phyloP scores from a whole-genome alignment of 2,888 invertebrate species.

The Lochmaea crataegi region DNA sequence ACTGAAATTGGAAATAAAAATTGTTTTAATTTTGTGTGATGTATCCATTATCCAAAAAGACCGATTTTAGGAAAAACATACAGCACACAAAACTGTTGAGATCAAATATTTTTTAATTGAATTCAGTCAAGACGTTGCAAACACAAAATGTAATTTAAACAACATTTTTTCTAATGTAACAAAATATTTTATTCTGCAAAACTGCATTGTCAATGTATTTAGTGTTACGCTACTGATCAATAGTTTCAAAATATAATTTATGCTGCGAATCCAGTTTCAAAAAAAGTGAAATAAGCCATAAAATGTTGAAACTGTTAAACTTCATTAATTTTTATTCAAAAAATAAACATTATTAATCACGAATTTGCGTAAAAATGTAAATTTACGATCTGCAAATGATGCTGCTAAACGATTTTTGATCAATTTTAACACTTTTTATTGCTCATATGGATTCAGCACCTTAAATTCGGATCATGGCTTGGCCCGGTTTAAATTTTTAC shows the following conservation, averaged over 20 bases:
- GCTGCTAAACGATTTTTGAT: slow-evolving; percentile 3
- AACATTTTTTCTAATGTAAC: no score
- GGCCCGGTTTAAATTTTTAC: not conserved
- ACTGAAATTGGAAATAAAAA: no score
- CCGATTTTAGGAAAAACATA: no score
- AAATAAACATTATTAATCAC: not conserved
- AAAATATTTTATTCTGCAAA: no score
- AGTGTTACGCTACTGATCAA: not conserved
- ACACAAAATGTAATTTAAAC: no score
- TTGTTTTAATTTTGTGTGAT: no score
- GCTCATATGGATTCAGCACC: not conserved
- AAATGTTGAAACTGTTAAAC: slow-evolving; percentile 23
- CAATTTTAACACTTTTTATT: not conserved
- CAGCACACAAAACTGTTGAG: no score
- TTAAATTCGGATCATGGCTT: not conserved
- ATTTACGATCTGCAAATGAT: not conserved
- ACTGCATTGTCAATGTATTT: no score
- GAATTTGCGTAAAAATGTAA: slow-evolving; percentile 6
- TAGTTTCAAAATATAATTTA: slow-evolving; percentile 42
- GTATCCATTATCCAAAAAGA: no score
- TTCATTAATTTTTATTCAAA: not conserved
- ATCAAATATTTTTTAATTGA: no score
- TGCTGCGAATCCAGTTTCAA: slow-evolving; percentile 22
- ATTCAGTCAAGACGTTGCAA: no score
- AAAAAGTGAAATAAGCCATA: slow-evolving; percentile 33